Evolutionary conservation across 2,797 vertebrate genomes (phyloP), one percentile per base, ranked within the genome.

Genomic region (Halcyon smyrnensis): DNA sequence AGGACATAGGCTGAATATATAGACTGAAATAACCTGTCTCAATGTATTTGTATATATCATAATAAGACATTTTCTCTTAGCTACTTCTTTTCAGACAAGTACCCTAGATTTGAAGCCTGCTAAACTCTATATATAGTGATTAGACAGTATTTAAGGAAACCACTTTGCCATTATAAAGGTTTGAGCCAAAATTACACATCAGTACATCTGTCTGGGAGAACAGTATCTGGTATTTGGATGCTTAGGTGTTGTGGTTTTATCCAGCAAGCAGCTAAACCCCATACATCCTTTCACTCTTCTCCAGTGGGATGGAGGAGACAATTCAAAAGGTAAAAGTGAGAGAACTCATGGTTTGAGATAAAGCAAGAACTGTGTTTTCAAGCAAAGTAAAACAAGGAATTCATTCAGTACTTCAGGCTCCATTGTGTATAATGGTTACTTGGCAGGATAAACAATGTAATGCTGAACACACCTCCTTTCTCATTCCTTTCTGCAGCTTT

Each of bases 381-480:
- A 56, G 17, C 9, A 69, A 71, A 65, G 30, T 12, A 54, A 68
- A 43, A 9, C 14, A 64, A 71, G 19, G 19, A 71, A 41, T 62
- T 81, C 0, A 48, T 73, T 65, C 41, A 34, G 14, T 62, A 24
- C 21, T 68, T 73, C 51, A 56, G 24, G 24, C 8, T 77, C 37
- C n/a, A 48, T 62, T 36, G 27, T 0, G 0, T 0, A 0, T 57
- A 62, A 32, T 12, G 5, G 30, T 77, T 65, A 11, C 12, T 57
- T 34, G 19, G 28, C 18, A 73, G 73, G 27, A 77, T 27, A 77
- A 81, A 53, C 6, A 30, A 23, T 11, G 1, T 25, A 51, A 21
- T 28, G 41, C 12, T 1, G 4, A 73, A 46, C 27, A 43, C 2
- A 1, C 0, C 2, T 6, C 9, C 16, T 41, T 60, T 51, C 25